A percentile compares a stretch with the other conserved stretches of the same genome.
Conservation (phyloP, 2,797 vertebrate genomes). For the Phrynocephalus vlangalii region DNA sequence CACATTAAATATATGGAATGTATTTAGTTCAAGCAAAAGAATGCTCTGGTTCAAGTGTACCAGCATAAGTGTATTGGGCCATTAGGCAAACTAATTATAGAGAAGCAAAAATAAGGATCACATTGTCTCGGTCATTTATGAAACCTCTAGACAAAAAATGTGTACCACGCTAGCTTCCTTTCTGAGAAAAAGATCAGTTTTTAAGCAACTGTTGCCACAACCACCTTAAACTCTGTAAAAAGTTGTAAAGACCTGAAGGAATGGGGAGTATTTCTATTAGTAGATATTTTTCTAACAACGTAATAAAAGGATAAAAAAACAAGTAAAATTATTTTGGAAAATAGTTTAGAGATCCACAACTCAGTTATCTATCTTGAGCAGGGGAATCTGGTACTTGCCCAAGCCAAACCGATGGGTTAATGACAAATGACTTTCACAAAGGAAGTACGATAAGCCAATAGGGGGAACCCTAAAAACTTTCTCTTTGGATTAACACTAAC, state of each 20-base stretch:
- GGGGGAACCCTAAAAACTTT: background rate
- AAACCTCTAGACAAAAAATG: background rate
- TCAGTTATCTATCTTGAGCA: background rate
- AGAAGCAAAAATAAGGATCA: slow-evolving; percentile 6
- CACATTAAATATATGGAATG: background rate
- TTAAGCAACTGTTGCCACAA: background rate
- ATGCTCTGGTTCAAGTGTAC: background rate
- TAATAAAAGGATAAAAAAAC: background rate
- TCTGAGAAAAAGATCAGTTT: background rate
- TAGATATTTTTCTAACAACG: background rate
- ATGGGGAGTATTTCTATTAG: background rate
- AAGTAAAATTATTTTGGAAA: background rate
- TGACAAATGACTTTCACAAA: background rate
- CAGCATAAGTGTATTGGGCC: slow-evolving; percentile 16
- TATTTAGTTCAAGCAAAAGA: background rate
- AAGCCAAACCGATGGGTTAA: background rate
- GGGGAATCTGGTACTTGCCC: background rate
- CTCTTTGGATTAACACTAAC: accelerated
- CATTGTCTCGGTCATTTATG: background rate
- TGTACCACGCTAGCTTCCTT: background rate
- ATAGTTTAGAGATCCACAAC: background rate
- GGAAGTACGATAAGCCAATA: background rate
- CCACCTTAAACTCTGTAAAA: background rate
- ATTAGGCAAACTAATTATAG: slow-evolving; percentile 34
- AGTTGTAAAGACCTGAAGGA: accelerated